phyloP scores from a whole-genome alignment of 2,888 invertebrate genomes.

The Lymantria monacha region DNA sequence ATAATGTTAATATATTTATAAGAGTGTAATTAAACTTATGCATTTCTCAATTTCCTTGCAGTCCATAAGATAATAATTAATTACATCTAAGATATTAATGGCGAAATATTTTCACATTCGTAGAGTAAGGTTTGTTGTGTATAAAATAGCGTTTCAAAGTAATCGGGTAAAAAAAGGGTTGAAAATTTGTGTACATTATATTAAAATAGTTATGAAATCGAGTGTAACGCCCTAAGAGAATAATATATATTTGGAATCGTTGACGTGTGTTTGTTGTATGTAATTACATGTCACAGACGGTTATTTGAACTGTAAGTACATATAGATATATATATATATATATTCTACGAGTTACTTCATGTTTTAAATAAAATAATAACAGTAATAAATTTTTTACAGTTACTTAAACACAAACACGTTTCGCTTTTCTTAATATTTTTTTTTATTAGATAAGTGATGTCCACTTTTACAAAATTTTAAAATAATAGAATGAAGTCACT shows the following conservation, averaged over 20 bases:
- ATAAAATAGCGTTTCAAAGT: conserved; percentile 72
- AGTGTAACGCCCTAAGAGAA: conserved; percentile 75
- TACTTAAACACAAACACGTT: conserved; percentile 71
- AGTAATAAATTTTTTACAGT: conserved; percentile 57
- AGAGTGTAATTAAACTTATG: conserved; percentile 77
- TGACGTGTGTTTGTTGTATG: conserved; percentile 76
- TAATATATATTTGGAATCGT: conserved; percentile 80
- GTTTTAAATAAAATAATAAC: conserved; percentile 58
- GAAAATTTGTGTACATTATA: conserved; percentile 74
- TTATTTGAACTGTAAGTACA: conserved; percentile 67
- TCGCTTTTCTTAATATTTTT: conserved; percentile 56
- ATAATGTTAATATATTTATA: conserved; percentile 79
- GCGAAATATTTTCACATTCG: conserved; percentile 79
- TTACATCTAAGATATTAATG: conserved; percentile 72
- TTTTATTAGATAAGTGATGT: conserved; percentile 31
- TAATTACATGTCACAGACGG: conserved; percentile 71
- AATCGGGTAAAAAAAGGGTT: conserved; percentile 72
- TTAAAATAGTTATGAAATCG: conserved; percentile 71
- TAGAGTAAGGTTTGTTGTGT: conserved; percentile 79
- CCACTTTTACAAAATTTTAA: conserved; percentile 27
- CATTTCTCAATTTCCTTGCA: conserved; percentile 81
- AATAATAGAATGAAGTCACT: conserved; percentile 29
- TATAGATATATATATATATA: conserved; percentile 56
- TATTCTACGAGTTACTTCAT: conserved; percentile 64
- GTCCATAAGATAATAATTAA: conserved; percentile 73